Evolutionary conservation across 2,888 invertebrate species (phyloP).

Genomic region (Salticus scenicus): DNA sequence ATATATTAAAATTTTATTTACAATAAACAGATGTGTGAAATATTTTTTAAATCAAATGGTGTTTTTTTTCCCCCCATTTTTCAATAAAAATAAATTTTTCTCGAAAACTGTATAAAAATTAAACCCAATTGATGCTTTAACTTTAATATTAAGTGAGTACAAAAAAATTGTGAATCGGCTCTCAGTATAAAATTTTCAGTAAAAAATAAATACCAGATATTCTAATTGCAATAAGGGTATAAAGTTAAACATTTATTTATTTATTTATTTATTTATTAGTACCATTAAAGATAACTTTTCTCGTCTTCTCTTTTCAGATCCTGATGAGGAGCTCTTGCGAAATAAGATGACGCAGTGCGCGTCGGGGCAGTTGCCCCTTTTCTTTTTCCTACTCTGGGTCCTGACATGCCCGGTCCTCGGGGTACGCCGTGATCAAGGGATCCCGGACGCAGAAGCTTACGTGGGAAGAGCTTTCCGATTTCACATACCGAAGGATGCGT

Average conservation of each 20-base stretch:
- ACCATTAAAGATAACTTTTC: background rate
- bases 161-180: too few species aligned
- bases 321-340: conserved; percentile 42
- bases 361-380: conserved; percentile 47
- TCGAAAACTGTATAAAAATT: too few species aligned
- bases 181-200: too few species aligned
- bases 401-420: conserved; percentile 8
- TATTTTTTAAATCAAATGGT: too few species aligned
- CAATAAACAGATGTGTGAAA: too few species aligned
- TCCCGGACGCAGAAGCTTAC: conserved; percentile 82
- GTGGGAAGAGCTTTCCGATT: conserved; percentile 85
- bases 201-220: too few species aligned
- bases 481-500: conserved; percentile 84
- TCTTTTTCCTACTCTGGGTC: conserved; percentile 18
- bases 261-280: background rate
- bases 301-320: conserved; percentile 32
- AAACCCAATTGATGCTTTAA: too few species aligned
- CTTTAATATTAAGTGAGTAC: too few species aligned
- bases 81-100: too few species aligned
- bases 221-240: too few species aligned
- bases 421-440: conserved; percentile 76
- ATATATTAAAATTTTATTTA: too few species aligned
- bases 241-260: background rate
- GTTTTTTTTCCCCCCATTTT: too few species aligned
- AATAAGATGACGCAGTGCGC: conserved; percentile 57